phyloP scores from a whole-genome alignment of 2,797 vertebrate species.

The Cephalopachus bancanus region DNA sequence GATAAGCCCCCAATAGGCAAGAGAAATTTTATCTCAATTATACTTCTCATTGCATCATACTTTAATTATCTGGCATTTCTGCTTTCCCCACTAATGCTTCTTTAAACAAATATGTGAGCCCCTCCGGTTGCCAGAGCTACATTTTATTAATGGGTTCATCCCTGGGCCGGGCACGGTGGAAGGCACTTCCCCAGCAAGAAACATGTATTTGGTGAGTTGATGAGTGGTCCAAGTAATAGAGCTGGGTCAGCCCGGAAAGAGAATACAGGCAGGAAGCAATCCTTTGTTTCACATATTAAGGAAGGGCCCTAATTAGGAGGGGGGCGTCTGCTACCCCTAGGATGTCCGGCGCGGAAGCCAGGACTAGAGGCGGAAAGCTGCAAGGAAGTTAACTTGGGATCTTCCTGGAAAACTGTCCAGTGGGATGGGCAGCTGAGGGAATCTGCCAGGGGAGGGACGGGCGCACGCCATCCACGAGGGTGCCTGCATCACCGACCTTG shows the following conservation, averaged over 20 bases:
- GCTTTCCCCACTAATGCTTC: background rate
- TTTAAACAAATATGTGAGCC: background rate
- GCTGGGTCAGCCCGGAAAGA: background rate
- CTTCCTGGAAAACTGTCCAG: no score
- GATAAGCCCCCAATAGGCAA: background rate
- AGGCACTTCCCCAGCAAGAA: background rate
- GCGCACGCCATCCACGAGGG: no score
- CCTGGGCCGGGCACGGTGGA: background rate
- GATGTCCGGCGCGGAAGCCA: background rate
- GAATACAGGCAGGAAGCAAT: slow-evolving; percentile 1
- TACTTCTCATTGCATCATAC: background rate
- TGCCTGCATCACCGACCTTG: no score
- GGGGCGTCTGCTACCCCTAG: background rate
- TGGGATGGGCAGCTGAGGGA: no score
- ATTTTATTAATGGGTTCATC: background rate
- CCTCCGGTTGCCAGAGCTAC: background rate
- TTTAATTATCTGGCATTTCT: slow-evolving; percentile 35
- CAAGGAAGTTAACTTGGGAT: background rate
- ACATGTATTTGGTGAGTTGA: background rate
- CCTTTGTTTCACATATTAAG: background rate
- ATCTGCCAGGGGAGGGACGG: no score
- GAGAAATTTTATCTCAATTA: background rate
- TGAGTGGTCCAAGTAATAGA: background rate
- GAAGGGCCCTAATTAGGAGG: background rate
- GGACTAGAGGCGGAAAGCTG: background rate